Base-by-base conservation (phyloP, 1,140 invertebrate species). In the Eueides isabella region DNA sequence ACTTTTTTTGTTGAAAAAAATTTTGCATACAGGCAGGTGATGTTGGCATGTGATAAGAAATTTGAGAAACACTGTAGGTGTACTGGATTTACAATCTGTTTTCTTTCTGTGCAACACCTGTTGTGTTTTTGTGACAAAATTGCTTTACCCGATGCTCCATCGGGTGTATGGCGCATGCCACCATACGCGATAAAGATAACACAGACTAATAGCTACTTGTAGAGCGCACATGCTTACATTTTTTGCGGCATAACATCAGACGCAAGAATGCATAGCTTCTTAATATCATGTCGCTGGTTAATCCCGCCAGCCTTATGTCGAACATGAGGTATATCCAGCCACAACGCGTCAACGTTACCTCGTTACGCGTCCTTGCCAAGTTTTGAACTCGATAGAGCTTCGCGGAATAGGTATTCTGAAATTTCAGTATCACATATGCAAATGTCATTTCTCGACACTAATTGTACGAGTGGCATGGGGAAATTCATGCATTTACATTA, bases 401-500 rank as follows among this genome's bases (percentile, higher is more conserved):
- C 81, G 80, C 83, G 85, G 82, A 85, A 88, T 85, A 88, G 88
- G 83, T 89, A 87, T 89, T 88, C 84, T 85, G 87, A 87, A 91
- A 92, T 88, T 91, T 91, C 85, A 86, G 80, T 83, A 87, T 86
- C 85, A 83, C 89, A 88, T 92, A 91, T 91, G 91, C 91, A 91
- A 91, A 91, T 92, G 86, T 92, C 89, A 92, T 88, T 82, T 87
- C 88, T 87, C 91, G 88, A 92, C 89, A 90, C 87, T 91, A 87
- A 92, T 92, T 91, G 89, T 92, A 90, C 88, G 86, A 91, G 88
- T 90, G 85, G 86, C 84, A 85, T 85, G 80, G 84, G 87, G 87
- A 89, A 91, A 91, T 90, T 91, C 89, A 90, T 90, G 89, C 86
- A 92, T 92, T 92, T 91, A 91, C 89, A 92, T 92, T 92, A 91